Percentiles rank a stretch among this genome's conserved stretches.
Evolutionary conservation across 2,888 invertebrate genomes (phyloP).

Genomic region (Rotaria socialis): DNA sequence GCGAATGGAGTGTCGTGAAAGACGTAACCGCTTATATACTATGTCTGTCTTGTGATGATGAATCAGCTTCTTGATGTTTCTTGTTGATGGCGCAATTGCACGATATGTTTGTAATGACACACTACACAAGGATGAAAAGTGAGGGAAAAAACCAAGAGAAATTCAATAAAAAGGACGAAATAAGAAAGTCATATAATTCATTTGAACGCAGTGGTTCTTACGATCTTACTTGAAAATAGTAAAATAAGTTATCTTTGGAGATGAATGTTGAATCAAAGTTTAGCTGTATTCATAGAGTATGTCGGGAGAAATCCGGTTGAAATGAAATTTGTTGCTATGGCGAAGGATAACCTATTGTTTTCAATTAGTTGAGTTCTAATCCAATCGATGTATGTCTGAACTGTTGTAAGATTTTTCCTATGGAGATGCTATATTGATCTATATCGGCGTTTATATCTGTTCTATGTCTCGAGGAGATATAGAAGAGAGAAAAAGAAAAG

Average conservation of each 20-base stretch:
- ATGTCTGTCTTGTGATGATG: neutral
- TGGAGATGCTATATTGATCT: neutral
- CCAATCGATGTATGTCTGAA: neutral
- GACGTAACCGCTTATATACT: neutral
- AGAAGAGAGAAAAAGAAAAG: neutral
- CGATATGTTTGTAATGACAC: neutral
- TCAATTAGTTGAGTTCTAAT: neutral
- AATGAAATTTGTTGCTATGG: no score
- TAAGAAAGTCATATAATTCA: no score
- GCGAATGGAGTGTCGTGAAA: neutral
- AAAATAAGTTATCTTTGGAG: no score
- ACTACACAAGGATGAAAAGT: no score
- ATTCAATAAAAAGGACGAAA: no score
- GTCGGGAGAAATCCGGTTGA: no score
- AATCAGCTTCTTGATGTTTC: neutral
- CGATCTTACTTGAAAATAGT: no score
- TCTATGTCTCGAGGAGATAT: neutral
- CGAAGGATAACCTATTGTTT: neutral
- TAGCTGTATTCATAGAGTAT: no score
- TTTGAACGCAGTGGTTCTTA: no score
- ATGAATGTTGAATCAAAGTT: no score
- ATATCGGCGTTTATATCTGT: neutral
- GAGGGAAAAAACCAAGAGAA: no score
- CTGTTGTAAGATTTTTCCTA: neutral
- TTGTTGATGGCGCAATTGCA: neutral